A percentile compares a stretch with the other conserved stretches of the same genome.
Conservation (phyloP, 1,140 invertebrate genomes). For the Leguminivora glycinivorella region DNA sequence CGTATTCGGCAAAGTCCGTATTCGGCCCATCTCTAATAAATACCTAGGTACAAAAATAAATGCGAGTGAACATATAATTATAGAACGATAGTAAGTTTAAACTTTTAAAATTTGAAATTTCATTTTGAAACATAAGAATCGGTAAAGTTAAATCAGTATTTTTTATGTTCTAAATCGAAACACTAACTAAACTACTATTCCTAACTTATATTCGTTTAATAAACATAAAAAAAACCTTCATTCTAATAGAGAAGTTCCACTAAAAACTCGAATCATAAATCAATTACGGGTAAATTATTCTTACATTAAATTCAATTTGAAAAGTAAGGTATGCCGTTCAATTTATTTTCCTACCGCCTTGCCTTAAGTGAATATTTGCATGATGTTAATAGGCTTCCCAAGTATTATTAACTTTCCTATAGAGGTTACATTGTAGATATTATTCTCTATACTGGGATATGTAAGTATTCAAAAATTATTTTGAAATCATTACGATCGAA, state of each 20-base stretch:
- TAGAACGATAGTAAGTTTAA: no score
- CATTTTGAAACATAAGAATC: no score
- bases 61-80: no score
- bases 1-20: no score
- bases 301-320: slow-evolving; percentile 27
- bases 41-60: no score
- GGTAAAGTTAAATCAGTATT: no score
- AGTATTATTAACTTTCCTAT: slow-evolving; percentile 46
- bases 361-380: slow-evolving; percentile 63
- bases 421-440: slow-evolving; percentile 39
- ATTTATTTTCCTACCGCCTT: slow-evolving; percentile 43
- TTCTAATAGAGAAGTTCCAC: not conserved
- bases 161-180: no score
- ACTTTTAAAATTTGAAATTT: no score
- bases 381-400: slow-evolving; percentile 49
- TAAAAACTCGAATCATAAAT: slow-evolving; percentile 20
- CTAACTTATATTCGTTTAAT: no score
- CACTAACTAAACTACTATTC: no score
- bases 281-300: slow-evolving; percentile 25
- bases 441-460: not conserved
- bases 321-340: slow-evolving; percentile 45
- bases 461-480: not conserved
- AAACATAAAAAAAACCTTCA: not conserved
- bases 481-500: no score
- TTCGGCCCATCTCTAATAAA: no score